Evolutionary conservation across 2,888 invertebrate genomes (phyloP).

Genomic region (Leucoma salicis): DNA sequence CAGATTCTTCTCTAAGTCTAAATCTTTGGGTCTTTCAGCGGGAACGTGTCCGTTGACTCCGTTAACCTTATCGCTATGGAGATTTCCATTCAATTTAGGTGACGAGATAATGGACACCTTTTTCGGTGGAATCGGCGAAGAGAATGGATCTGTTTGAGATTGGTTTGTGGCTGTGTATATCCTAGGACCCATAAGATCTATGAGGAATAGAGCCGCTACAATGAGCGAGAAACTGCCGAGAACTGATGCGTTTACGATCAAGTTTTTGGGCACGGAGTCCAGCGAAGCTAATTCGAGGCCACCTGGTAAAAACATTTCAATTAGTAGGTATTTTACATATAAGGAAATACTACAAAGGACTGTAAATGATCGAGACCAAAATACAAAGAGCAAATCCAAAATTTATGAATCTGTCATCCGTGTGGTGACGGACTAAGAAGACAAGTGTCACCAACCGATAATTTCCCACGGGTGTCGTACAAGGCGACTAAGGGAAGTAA

Average conservation of each 20-base stretch:
- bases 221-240: constrained; percentile 85
- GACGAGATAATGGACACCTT: constrained; percentile 30
- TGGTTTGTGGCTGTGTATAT: constrained; percentile 67
- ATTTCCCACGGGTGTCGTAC: too few relatives aligned
- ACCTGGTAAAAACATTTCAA: constrained; percentile 63
- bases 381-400: too few relatives aligned
- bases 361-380: too few relatives aligned
- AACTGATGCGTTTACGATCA: constrained; percentile 87
- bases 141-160: constrained; percentile 63
- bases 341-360: too few relatives aligned
- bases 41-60: constrained; percentile 3
- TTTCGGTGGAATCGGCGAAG: constrained; percentile 42
- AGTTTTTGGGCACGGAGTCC: constrained; percentile 85
- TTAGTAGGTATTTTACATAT: too few relatives aligned
- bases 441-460: too few relatives aligned
- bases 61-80: constrained; percentile 35
- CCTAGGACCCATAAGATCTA: constrained; percentile 84
- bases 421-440: too few relatives aligned
- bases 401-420: too few relatives aligned
- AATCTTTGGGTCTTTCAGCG: constrained; percentile 52
- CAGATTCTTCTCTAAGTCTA: constrained; percentile 55
- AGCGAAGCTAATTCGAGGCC: constrained; percentile 86
- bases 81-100: constrained; percentile 21
- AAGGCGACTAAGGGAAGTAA: too few relatives aligned
- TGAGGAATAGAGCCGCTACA: constrained; percentile 85